Evolutionary conservation across 23 tunicate species (phyloP).

Genomic region (Styela plicata): DNA sequence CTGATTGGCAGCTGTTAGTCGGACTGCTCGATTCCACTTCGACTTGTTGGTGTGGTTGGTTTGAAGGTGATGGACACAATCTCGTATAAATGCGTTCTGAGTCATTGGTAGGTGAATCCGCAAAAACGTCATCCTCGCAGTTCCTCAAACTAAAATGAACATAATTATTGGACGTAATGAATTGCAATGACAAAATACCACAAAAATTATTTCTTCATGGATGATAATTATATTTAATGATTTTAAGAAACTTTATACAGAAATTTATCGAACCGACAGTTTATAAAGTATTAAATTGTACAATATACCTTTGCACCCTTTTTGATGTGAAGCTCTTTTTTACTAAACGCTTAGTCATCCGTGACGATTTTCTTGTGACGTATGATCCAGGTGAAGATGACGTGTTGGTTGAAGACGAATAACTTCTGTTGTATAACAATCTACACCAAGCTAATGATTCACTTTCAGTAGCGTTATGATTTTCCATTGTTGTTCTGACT

Average conservation of each 20-base stretch:
- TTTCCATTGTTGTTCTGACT: neutral
- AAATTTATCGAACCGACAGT: too few species aligned
- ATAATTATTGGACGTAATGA: too few species aligned
- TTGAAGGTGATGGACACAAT: neutral
- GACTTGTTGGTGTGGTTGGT: neutral
- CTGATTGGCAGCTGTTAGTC: constrained; percentile 8
- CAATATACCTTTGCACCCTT: neutral
- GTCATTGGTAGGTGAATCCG: neutral
- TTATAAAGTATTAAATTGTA: neutral
- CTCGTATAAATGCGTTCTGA: neutral
- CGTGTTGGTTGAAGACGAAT: constrained; percentile 7
- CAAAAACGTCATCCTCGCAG: neutral
- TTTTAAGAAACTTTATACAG: too few species aligned
- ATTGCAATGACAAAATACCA: too few species aligned
- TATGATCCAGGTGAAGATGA: neutral
- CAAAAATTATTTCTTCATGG: too few species aligned
- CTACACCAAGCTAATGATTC: constrained; percentile 3
- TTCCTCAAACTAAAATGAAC: neutral
- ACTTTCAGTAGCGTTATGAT: neutral
- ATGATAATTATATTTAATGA: too few species aligned
- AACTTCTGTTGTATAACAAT: constrained; percentile 5
- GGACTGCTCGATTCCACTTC: neutral
- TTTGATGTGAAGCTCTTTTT: neutral
- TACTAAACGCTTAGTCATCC: neutral
- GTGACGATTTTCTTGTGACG: neutral